Evolutionary conservation across 2,888 invertebrate species (phyloP).

Genomic region (Heliconius aoede): DNA sequence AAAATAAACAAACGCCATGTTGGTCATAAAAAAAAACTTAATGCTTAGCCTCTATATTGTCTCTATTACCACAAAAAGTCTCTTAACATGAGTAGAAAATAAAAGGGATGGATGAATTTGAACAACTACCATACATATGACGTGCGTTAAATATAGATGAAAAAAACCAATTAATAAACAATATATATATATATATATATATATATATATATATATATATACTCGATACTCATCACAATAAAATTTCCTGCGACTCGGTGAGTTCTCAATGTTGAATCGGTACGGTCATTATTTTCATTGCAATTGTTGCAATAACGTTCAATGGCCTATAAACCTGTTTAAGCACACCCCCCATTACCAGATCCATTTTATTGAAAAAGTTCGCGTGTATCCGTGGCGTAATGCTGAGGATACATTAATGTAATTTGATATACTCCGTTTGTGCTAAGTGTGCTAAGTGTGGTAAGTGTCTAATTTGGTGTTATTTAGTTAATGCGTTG

Average conservation of each 20-base stretch:
- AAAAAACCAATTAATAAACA: no score
- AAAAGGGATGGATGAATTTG: no score
- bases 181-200: no score
- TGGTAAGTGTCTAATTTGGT: background rate
- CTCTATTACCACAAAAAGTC: no score
- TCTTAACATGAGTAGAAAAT: no score
- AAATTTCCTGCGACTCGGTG: slow-evolving; percentile 20
- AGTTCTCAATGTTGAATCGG: slow-evolving; percentile 43
- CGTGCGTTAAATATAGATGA: no score
- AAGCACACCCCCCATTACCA: slow-evolving; percentile 49
- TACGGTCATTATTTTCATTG: slow-evolving; percentile 52
- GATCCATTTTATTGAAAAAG: slow-evolving; percentile 52
- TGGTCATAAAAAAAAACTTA: no score
- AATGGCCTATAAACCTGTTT: slow-evolving; percentile 52
- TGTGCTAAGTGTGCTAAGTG: background rate
- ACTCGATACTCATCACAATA: slow-evolving; percentile 11
- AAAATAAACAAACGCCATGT: no score
- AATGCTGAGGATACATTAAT: slow-evolving; percentile 28
- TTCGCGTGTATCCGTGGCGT: slow-evolving; percentile 45
- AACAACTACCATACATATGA: no score
- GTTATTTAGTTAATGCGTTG: background rate
- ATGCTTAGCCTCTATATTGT: no score
- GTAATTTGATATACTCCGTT: slow-evolving; percentile 4
- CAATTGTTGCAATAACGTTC: slow-evolving; percentile 50
- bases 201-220: no score